These are phyloP conservation scores for Discoglossus pictus DNA, from an alignment of 2,797 vertebrate species.

Conservation along the genomic window DNA sequence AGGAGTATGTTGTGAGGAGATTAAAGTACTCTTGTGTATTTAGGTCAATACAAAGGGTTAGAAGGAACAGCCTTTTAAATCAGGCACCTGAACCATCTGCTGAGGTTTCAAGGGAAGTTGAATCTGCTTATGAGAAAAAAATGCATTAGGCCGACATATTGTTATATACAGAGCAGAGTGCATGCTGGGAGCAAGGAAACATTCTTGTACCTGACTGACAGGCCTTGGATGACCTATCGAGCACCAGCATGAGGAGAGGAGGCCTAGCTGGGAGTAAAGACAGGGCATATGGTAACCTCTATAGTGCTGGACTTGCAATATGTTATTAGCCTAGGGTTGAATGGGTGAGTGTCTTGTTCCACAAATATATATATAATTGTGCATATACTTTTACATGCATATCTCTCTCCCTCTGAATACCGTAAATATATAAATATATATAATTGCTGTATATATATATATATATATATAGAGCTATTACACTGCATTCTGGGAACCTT, in stretches of 20 bases:
- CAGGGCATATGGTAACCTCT: too few relatives aligned
- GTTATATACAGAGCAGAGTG: background rate
- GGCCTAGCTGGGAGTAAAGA: background rate
- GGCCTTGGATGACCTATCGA: background rate
- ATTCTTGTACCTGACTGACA: background rate
- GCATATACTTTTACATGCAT: too few relatives aligned
- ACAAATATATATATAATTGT: too few relatives aligned
- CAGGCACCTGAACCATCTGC: slow-evolving; percentile 38
- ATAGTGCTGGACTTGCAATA: too few relatives aligned
- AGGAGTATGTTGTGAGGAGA: background rate
- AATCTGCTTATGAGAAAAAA: background rate
- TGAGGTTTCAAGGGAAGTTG: slow-evolving; percentile 19
- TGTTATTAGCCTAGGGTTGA: too few relatives aligned
- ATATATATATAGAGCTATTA: too few relatives aligned
- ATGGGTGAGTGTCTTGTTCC: too few relatives aligned
- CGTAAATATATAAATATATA: too few relatives aligned
- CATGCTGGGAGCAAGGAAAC: background rate
- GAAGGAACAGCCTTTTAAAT: slow-evolving; percentile 22
- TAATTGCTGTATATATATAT: too few relatives aligned
- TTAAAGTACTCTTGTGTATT: background rate
- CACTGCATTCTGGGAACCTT: too few relatives aligned
- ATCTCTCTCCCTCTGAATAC: too few relatives aligned
- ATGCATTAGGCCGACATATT: slow-evolving; percentile 19
- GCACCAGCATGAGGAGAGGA: background rate
- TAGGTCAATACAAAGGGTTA: slow-evolving; percentile 26